Evolutionary conservation across 53 echinoderm and acorn worm genomes (phyloP).

Genomic region (Echinarachnius parma): DNA sequence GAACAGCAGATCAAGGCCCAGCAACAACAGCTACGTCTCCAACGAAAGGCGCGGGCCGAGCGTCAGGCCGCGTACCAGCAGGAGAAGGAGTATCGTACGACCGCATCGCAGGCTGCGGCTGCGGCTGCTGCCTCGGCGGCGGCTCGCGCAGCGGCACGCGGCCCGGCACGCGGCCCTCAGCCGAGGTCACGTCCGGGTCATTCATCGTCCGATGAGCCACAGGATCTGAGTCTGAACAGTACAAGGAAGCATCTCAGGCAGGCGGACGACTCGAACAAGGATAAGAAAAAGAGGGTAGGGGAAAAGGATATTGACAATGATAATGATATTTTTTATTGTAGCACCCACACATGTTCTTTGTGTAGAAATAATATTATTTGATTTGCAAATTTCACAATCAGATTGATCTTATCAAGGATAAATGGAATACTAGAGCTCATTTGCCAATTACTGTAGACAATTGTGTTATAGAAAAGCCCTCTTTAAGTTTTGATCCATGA

Average conservation of each 20-base stretch:
- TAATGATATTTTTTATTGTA: neutral
- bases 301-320: neutral
- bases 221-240: constrained; percentile 39
- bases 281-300: constrained; percentile 57
- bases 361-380: too few relatives aligned
- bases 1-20: constrained; percentile 98
- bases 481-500: too few relatives aligned
- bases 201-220: constrained; percentile 27
- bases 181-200: neutral
- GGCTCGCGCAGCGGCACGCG: constrained; percentile 24
- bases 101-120: constrained; percentile 27
- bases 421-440: too few relatives aligned
- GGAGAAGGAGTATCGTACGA: constrained; percentile 53
- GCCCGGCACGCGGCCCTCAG: constrained; percentile 9
- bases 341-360: neutral
- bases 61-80: constrained; percentile 51
- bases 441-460: too few relatives aligned
- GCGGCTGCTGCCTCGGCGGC: constrained; percentile 25
- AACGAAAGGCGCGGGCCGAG: constrained; percentile 82
- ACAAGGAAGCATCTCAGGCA: constrained; percentile 24
- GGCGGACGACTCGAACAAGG: constrained; percentile 44
- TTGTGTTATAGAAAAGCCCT: too few relatives aligned
- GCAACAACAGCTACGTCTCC: constrained; percentile 87
- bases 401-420: too few relatives aligned
- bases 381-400: too few relatives aligned